Evolutionary conservation across 2,888 invertebrate genomes (phyloP), one percentile per base, ranked within the genome.

Genomic region (Dryococelus australis): DNA sequence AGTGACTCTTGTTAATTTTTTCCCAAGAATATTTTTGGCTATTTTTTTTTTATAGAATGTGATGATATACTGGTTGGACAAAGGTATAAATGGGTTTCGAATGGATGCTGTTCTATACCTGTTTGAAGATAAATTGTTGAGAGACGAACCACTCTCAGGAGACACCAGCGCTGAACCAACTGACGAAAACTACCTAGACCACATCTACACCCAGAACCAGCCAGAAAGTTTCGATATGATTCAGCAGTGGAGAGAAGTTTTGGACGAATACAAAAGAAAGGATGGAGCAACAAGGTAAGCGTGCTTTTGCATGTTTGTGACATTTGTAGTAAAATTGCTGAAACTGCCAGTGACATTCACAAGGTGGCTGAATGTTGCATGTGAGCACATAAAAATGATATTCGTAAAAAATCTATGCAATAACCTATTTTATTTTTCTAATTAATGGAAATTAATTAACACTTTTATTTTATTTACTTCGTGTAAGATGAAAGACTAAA

Each of bases 51-150:
- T 95, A 95, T 24, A 83, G 83, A 24, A 83, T 35, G 83, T 83
- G 35, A 83, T 83, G 24, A 27, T 35, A 20, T 83, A 83, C 28
- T 83, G 83, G 83, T 27, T 83, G 43, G 83, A 83, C 28, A 16
- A 83, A 90, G 98, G 98, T 0, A 95, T 98, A 0, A 96, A 97
- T 91, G 99, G 98, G 0, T 93, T 94, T 89, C 95, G 98, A 90
- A 94, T 98, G 80, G 97, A 97, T 90, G 97, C 97, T 1, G 94
- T 97, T 20, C 93, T 94, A 8, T 95, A 95, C 92, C 91, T 96
- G 79, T 95, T 94, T 89, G 96, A 96, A 92, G 93, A 92, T 51
- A 93, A 94, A 20, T 89, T 91, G 86, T 92, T 94, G 79, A 92
- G 92, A 0, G 94, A 96, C 91, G 96, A 95, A 91, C 95, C 95